These are phyloP conservation scores for Archilochus colubris DNA, from an alignment of 2,113 vertebrate genomes.

Conservation along the genomic window DNA sequence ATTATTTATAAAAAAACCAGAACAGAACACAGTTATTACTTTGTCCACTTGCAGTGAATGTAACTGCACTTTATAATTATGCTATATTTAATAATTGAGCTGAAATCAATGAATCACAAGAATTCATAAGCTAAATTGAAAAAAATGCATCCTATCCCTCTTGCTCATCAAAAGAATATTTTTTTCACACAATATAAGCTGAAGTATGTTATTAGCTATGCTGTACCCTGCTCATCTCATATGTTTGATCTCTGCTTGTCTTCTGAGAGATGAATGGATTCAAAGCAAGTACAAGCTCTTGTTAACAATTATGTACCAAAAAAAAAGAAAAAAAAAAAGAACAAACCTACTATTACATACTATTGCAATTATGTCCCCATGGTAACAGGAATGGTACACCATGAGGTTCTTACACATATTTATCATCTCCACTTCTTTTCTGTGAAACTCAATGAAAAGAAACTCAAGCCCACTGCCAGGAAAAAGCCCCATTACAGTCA, in stretches of 20 bases:
- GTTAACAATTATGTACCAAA: neutral
- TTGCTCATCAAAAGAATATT: neutral
- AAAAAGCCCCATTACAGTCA: neutral
- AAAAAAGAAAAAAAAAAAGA: neutral
- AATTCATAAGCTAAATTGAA: neutral
- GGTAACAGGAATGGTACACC: conserved; percentile 24
- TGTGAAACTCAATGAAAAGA: neutral
- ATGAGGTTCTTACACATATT: neutral
- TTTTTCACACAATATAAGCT: neutral
- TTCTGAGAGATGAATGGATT: neutral
- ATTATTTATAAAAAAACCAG: conserved; percentile 18
- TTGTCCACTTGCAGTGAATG: neutral
- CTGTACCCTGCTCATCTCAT: neutral
- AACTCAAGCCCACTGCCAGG: neutral
- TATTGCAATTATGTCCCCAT: conserved; percentile 34
- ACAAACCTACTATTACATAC: neutral
- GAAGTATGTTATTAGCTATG: neutral
- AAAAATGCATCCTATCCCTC: neutral
- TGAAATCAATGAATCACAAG: neutral
- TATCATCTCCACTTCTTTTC: neutral
- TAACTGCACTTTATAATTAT: neutral
- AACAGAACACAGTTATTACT: neutral
- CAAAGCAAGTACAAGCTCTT: conserved; percentile 20
- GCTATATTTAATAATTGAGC: neutral
- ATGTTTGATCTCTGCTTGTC: neutral